phyloP scores from a whole-genome alignment of 2,888 invertebrate genomes.

The Drosophila borealis region DNA sequence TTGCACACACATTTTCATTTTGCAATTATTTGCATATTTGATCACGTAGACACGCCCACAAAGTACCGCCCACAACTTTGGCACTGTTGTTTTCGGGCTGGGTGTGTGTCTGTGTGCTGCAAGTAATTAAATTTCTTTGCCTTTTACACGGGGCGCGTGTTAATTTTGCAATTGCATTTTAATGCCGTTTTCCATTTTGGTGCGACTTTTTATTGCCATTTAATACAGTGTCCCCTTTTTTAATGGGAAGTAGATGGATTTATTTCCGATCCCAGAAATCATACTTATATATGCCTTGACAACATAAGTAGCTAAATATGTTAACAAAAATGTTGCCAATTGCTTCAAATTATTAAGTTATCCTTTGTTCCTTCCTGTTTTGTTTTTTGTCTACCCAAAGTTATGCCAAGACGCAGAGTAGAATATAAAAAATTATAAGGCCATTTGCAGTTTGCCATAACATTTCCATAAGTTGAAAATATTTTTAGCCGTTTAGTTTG shows the following conservation, averaged over 20 bases:
- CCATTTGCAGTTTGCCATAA: constrained; percentile 32
- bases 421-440: constrained; percentile 15
- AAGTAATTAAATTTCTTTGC: constrained; percentile 57
- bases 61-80: constrained; percentile 29
- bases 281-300: too few species aligned
- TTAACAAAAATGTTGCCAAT: background rate
- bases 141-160: constrained; percentile 24
- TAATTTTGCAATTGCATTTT: constrained; percentile 38
- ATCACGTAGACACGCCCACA: constrained; percentile 61
- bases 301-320: too few species aligned
- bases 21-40: constrained; percentile 74
- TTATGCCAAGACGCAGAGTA: constrained; percentile 1
- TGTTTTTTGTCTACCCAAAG: background rate
- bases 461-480: constrained; percentile 43
- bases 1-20: constrained; percentile 60
- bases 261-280: too few species aligned
- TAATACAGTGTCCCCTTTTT: background rate
- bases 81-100: background rate
- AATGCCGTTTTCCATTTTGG: constrained; percentile 14
- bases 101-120: constrained; percentile 23
- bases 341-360: background rate
- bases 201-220: constrained; percentile 5
- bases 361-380: background rate
- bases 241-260: background rate
- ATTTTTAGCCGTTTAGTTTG: constrained; percentile 34